Percentiles rank a stretch among this genome's conserved stretches.
These are phyloP conservation scores for Eumacrocentrus americanus DNA, from an alignment of 2,888 invertebrate genomes.

Conservation along the genomic window DNA sequence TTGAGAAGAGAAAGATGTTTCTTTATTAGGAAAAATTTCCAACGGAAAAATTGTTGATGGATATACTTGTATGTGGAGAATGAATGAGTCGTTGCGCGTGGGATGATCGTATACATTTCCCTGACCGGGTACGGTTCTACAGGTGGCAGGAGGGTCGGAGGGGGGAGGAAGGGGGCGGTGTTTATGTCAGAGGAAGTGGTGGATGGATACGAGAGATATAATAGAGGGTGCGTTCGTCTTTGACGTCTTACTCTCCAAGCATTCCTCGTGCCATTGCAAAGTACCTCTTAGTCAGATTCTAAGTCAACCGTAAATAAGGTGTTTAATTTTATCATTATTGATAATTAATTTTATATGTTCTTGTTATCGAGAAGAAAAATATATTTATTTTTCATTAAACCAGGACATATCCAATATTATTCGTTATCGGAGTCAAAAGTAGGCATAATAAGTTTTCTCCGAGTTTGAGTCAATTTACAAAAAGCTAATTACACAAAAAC, in stretches of 20 bases:
- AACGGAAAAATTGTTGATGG: neutral
- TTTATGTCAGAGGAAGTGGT: constrained; percentile 35
- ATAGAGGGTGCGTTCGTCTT: constrained; percentile 56
- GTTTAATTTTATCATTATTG: neutral
- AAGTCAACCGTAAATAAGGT: neutral
- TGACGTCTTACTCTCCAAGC: constrained; percentile 48
- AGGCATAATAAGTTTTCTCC: too few species aligned
- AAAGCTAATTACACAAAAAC: too few species aligned
- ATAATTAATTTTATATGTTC: neutral
- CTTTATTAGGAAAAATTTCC: too few species aligned
- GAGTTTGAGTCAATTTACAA: too few species aligned
- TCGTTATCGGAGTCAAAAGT: too few species aligned
- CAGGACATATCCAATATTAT: too few species aligned
- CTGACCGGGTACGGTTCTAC: constrained; percentile 27
- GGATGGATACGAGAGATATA: constrained; percentile 53
- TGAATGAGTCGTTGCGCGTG: too few species aligned
- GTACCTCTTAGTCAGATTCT: too few species aligned
- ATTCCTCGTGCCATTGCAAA: constrained; percentile 41
- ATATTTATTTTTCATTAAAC: too few species aligned
- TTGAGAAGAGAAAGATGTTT: too few species aligned
- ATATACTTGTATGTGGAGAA: constrained; percentile 4
- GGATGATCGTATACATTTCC: constrained; percentile 15
- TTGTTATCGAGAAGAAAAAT: too few species aligned
- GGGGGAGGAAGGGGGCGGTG: neutral
- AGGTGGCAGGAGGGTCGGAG: constrained; percentile 32